These are phyloP conservation scores for Trigoniulus corallinus DNA, from an alignment of 1,140 invertebrate genomes.

Conservation along the genomic window DNA sequence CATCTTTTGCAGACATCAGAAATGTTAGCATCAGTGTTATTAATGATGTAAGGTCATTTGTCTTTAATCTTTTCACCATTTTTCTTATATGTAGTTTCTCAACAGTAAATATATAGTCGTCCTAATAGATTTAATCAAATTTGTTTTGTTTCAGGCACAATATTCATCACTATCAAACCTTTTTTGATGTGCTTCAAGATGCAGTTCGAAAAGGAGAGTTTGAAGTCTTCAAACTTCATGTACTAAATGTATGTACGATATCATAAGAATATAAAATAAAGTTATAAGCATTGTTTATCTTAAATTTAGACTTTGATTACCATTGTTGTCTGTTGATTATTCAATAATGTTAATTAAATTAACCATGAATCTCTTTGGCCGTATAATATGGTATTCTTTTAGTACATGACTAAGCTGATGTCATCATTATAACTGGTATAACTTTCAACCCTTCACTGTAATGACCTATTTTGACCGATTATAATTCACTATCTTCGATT, in stretches of 20 bases:
- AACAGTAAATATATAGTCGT: background rate
- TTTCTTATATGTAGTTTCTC: background rate
- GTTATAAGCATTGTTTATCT: too few relatives aligned
- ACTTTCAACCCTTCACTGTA: too few relatives aligned
- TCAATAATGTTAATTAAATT: too few relatives aligned
- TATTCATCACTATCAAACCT: background rate
- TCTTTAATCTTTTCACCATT: background rate
- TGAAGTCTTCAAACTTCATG: background rate
- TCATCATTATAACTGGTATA: too few relatives aligned
- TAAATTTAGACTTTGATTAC: too few relatives aligned
- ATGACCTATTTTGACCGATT: too few relatives aligned
- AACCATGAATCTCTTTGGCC: too few relatives aligned
- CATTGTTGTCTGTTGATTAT: too few relatives aligned
- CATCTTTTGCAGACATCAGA: background rate
- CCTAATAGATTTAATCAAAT: background rate
- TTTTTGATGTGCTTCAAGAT: background rate
- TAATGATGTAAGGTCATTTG: background rate
- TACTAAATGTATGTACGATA: background rate
- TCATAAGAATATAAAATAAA: background rate
- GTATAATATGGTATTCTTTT: too few relatives aligned
- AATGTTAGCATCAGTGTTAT: background rate
- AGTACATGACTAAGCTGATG: too few relatives aligned
- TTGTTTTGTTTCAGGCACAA: background rate
- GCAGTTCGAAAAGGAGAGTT: background rate
- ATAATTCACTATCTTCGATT: too few relatives aligned